Evolutionary conservation across 2,888 invertebrate genomes (phyloP).

Genomic region (Palloptera scutellata): DNA sequence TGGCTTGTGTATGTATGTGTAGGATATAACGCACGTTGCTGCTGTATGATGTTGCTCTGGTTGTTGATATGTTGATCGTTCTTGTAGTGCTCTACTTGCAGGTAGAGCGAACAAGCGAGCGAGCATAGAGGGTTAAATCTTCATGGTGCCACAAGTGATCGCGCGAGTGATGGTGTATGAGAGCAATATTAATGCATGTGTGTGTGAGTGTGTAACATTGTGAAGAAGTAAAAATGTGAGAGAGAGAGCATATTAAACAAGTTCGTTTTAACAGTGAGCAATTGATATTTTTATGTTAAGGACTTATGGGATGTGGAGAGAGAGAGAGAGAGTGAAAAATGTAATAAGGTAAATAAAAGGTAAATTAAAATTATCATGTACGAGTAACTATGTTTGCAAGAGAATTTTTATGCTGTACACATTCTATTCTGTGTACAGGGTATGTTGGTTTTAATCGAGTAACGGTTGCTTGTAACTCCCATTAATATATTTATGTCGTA

Average conservation of each 20-base stretch:
- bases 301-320: too few species aligned
- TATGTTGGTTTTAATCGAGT: too few species aligned
- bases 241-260: background rate
- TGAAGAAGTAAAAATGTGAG: background rate
- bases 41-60: constrained; percentile 22
- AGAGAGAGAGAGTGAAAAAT: too few species aligned
- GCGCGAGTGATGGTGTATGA: constrained; percentile 26
- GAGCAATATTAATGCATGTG: background rate
- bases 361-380: too few species aligned
- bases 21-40: constrained; percentile 25
- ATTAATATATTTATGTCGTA: too few species aligned
- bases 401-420: too few species aligned
- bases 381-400: too few species aligned
- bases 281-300: too few species aligned
- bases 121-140: constrained; percentile 17
- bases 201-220: background rate
- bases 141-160: constrained; percentile 32
- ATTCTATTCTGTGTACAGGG: too few species aligned
- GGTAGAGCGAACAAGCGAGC: background rate
- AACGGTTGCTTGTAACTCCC: too few species aligned
- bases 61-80: constrained; percentile 24
- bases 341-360: too few species aligned
- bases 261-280: too few species aligned
- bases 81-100: constrained; percentile 32
- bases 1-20: constrained; percentile 22